Base-by-base conservation (phyloP, 2,888 invertebrate genomes). In the Pristionchus exspectatus region DNA sequence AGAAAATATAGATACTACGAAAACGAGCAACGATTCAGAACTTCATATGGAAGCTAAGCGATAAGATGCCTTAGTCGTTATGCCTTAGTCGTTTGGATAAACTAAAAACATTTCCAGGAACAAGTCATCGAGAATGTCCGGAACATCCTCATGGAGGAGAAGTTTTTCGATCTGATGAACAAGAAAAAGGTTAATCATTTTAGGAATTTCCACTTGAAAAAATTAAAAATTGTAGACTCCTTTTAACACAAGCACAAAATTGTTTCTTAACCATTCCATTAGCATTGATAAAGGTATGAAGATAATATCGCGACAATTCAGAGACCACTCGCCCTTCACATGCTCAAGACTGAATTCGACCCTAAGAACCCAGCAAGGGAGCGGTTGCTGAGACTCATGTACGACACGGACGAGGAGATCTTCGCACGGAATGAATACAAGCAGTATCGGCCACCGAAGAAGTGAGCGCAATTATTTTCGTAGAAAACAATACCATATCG, bases 131-230 rank as follows among this genome's bases (percentile, higher is more conserved):
- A 84, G 27, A 54, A 33, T 7, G 66, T 91, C 9, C 91, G 93
- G 30, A 90, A 92, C 30, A 83, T 93, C 12, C 74, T 93, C 38
- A 89, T 93, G 18, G 93, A 93, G 87, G 93, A 93, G 87, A 90
- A 91, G 56, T 90, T 93, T 87, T 93, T 93, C 84, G 91, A 91
- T 50, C 90, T 92, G 24, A 63, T 93, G 33, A 66, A 66, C 38
- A 85, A 83, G 33, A 87, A 91, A 9, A 90, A 92, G 87, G 92
- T 92, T 27, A 27, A 66, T 7, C 14, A 24, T 69, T n/a, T n/a
- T n/a, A n/a, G n/a, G n/a, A n/a, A n/a, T n/a, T n/a, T n/a, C n/a
- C n/a, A n/a, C n/a, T n/a, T n/a, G n/a, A n/a, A n/a, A n/a, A n/a
- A n/a, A n/a, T n/a, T n/a, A n/a, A n/a, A n/a, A n/a, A n/a, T n/a